phyloP scores from a whole-genome alignment of 53 echinoderm and acorn worm genomes.

The Arbacia lixula region DNA sequence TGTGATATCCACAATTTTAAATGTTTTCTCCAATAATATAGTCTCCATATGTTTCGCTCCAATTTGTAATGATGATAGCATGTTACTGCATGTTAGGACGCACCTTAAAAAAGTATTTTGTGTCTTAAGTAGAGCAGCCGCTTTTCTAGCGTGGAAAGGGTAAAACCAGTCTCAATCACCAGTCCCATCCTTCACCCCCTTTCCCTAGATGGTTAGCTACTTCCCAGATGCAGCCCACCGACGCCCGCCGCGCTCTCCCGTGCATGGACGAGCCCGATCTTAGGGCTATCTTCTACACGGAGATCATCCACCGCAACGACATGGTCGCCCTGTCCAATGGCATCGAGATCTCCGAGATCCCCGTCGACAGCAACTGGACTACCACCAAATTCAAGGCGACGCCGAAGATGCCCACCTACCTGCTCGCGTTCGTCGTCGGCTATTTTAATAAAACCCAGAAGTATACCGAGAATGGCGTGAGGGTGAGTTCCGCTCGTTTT shows the following conservation, averaged over 20 bases:
- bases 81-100: too few species aligned
- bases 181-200: too few species aligned
- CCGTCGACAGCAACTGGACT: conserved; percentile 41
- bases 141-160: too few species aligned
- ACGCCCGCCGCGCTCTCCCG: conserved; percentile 78
- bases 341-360: conserved; percentile 23
- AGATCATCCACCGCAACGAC: conserved; percentile 72
- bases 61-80: too few species aligned
- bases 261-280: conserved; percentile 91
- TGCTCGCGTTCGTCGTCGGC: conserved; percentile 88
- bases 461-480: conserved; percentile 65
- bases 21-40: too few species aligned
- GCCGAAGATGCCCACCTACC: conserved; percentile 81
- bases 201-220: conserved; percentile 76
- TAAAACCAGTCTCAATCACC: too few species aligned
- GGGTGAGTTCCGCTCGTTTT: conserved; percentile 60
- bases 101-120: too few species aligned
- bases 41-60: too few species aligned
- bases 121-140: too few species aligned
- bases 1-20: too few species aligned
- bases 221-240: conserved; percentile 82
- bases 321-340: conserved; percentile 76
- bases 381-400: conserved; percentile 66
- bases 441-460: conserved; percentile 67
- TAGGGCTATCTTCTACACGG: conserved; percentile 74